Conservation (phyloP, 2,113 vertebrate genomes). For the Melanerpes formicivorus region DNA sequence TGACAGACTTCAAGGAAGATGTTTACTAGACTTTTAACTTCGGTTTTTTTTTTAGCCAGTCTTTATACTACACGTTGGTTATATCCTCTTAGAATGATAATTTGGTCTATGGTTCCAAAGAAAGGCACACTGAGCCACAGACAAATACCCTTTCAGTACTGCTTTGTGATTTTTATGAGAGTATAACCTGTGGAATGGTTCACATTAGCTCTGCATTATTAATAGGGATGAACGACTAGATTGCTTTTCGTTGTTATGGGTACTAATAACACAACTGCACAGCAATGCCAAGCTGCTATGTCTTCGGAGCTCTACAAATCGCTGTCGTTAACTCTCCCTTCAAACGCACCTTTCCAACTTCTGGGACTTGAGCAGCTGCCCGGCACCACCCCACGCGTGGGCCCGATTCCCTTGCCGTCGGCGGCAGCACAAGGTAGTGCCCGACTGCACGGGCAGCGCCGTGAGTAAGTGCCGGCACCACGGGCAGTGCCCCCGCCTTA, state of each 20-base stretch:
- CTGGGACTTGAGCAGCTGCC: background rate
- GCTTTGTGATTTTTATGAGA: background rate
- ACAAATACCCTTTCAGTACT: background rate
- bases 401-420: fast-evolving
- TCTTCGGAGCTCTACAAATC: background rate
- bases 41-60: background rate
- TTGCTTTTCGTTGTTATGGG: background rate
- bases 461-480: fast-evolving
- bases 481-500: background rate
- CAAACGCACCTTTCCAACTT: background rate
- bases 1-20: background rate
- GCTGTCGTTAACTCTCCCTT: background rate
- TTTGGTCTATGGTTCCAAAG: background rate
- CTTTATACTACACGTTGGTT: background rate
- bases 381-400: background rate
- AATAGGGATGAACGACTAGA: background rate
- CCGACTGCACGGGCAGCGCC: no score
- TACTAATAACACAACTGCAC: background rate
- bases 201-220: background rate
- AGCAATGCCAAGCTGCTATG: background rate
- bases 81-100: background rate
- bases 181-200: constrained; percentile 16
- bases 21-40: background rate
- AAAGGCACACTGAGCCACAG: background rate
- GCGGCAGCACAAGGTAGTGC: background rate